Conservation (phyloP, 2,797 vertebrate species). For the Lepidocolaptes lacrymiger region DNA sequence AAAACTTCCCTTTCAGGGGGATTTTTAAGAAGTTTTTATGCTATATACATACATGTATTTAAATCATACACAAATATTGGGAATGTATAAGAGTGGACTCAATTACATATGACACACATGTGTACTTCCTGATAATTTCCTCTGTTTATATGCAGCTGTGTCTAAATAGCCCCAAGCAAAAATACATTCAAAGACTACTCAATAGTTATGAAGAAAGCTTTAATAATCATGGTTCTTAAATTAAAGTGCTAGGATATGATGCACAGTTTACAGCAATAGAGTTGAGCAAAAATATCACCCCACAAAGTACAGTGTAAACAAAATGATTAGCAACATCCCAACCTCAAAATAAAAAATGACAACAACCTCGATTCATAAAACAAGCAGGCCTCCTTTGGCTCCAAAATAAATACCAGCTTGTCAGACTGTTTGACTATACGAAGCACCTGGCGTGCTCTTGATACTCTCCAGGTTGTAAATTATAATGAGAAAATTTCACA, state of each 20-base stretch:
- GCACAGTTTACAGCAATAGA: neutral
- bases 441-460: slow-evolving; percentile 37
- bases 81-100: accelerated
- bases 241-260: neutral
- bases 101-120: neutral
- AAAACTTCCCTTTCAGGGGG: neutral
- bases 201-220: neutral
- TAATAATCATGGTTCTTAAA: neutral
- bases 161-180: neutral
- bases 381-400: neutral
- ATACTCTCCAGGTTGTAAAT: slow-evolving; percentile 53
- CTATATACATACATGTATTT: neutral
- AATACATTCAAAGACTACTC: neutral
- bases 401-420: slow-evolving; percentile 53
- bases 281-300: neutral
- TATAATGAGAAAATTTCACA: slow-evolving; percentile 56
- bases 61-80: neutral
- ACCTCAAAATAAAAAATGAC: slow-evolving; percentile 30
- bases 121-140: neutral
- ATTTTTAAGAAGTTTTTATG: neutral
- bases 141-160: neutral
- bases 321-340: neutral
- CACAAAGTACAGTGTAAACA: neutral
- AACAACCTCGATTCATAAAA: slow-evolving; percentile 4
- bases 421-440: slow-evolving; percentile 23